Percentiles rank a stretch among this genome's conserved stretches.
phyloP scores from a whole-genome alignment of 2,888 invertebrate genomes.

The Rotaria sp. region DNA sequence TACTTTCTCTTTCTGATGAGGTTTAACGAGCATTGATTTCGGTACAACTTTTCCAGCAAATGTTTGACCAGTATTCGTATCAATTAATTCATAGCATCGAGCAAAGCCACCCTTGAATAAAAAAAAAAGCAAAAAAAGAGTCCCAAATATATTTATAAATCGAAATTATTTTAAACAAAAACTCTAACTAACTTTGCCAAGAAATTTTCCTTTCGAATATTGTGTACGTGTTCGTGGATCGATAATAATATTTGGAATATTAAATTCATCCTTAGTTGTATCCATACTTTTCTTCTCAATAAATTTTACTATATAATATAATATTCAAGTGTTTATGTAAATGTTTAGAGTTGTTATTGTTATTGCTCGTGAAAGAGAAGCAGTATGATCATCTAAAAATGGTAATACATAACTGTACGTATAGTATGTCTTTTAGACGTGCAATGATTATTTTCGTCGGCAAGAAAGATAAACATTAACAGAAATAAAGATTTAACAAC shows the following conservation, averaged over 20 bases:
- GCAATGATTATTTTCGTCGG: conserved; percentile 15
- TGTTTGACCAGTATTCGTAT: conserved; percentile 67
- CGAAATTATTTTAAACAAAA: background rate
- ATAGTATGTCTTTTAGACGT: background rate
- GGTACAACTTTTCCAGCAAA: conserved; percentile 91
- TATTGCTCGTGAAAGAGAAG: conserved; percentile 11
- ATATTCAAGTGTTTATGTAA: background rate
- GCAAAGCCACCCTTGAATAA: conserved; percentile 46
- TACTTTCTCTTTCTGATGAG: conserved; percentile 94
- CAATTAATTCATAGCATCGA: conserved; percentile 61
- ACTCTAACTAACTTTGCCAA: conserved; percentile 48
- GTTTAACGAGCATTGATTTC: conserved; percentile 81
- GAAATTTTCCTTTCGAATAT: conserved; percentile 66
- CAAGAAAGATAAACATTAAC: background rate
- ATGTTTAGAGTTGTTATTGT: background rate
- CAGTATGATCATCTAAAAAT: conserved; percentile 4
- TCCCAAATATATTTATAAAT: background rate
- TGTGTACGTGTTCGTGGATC: conserved; percentile 68
- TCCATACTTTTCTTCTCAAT: background rate
- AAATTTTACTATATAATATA: background rate
- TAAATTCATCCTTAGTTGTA: conserved; percentile 36
- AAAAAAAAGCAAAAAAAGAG: background rate
- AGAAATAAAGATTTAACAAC: background rate
- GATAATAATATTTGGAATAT: conserved; percentile 71
- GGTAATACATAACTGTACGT: background rate